Conservation (phyloP, 2,797 vertebrate genomes). For the Pachyuromys duprasi region DNA sequence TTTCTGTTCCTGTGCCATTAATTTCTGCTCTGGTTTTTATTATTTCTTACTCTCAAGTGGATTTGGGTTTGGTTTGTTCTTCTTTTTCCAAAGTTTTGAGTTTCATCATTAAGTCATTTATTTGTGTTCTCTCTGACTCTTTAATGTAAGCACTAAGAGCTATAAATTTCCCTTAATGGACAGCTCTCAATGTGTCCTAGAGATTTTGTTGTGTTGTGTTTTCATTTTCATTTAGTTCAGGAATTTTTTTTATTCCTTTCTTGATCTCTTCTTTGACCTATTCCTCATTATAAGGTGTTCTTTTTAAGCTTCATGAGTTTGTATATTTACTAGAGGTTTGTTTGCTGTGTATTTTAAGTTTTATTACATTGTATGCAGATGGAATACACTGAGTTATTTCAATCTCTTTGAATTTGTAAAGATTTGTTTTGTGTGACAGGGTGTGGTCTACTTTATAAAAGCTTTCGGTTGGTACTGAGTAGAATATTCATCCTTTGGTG, state of each 20-base stretch:
- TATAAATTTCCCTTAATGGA: neutral
- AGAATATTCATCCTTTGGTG: neutral
- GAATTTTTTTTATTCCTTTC: neutral
- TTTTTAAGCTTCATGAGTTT: neutral
- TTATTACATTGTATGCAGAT: no score
- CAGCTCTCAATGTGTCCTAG: neutral
- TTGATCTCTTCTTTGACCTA: neutral
- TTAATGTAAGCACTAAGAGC: neutral
- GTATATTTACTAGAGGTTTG: neutral
- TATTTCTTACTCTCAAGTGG: neutral
- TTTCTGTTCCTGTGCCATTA: neutral
- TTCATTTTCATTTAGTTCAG: neutral
- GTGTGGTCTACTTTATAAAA: neutral
- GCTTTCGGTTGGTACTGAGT: neutral
- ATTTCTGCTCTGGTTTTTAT: neutral
- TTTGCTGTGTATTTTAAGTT: neutral
- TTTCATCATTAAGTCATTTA: neutral
- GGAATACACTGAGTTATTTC: neutral
- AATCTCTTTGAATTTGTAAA: neutral
- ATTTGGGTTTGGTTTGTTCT: neutral
- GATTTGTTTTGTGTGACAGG: neutral
- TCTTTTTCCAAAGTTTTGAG: neutral
- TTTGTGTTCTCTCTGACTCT: neutral
- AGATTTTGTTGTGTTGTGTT: neutral
- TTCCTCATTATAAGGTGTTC: neutral